A percentile compares a stretch with the other conserved stretches of the same genome.
Conservation (phyloP, 2,888 invertebrate species). For the Automeris io region DNA sequence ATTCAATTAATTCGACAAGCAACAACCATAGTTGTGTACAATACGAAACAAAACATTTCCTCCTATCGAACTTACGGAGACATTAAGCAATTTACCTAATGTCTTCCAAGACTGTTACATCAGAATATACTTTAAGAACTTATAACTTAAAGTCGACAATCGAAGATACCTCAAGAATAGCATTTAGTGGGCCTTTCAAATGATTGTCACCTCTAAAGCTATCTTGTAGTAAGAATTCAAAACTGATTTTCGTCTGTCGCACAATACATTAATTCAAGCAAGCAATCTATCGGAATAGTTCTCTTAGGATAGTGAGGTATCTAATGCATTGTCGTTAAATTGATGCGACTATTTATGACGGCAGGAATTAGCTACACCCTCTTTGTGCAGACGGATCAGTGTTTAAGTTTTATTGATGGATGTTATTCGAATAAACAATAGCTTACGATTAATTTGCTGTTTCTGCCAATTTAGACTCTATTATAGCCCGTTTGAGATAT, state of each 20-base stretch:
- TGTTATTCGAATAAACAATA: constrained; percentile 29
- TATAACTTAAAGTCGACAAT: constrained; percentile 53
- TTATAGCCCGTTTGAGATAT: neutral
- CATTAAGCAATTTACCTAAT: constrained; percentile 71
- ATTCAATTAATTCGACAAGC: constrained; percentile 22
- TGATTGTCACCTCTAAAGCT: constrained; percentile 4
- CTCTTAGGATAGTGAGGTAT: constrained; percentile 68
- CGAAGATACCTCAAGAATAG: constrained; percentile 10
- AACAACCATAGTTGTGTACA: constrained; percentile 27
- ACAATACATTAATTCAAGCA: constrained; percentile 23
- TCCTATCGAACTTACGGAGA: constrained; percentile 45
- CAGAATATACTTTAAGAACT: constrained; percentile 28
- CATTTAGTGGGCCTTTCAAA: constrained; percentile 11
- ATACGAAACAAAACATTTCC: constrained; percentile 56
- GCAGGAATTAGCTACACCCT: constrained; percentile 55
- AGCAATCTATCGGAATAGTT: constrained; percentile 79
- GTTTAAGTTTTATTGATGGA: constrained; percentile 39
- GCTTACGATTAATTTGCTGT: neutral
- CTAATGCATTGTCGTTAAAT: constrained; percentile 74
- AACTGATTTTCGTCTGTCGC: constrained; percentile 17
- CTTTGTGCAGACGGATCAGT: constrained; percentile 17
- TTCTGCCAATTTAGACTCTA: neutral
- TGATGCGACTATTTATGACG: constrained; percentile 74
- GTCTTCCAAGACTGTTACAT: constrained; percentile 25
- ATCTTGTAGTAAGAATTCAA: neutral